Conservation (phyloP, 2,888 invertebrate species). For the Cabera pusaria region DNA sequence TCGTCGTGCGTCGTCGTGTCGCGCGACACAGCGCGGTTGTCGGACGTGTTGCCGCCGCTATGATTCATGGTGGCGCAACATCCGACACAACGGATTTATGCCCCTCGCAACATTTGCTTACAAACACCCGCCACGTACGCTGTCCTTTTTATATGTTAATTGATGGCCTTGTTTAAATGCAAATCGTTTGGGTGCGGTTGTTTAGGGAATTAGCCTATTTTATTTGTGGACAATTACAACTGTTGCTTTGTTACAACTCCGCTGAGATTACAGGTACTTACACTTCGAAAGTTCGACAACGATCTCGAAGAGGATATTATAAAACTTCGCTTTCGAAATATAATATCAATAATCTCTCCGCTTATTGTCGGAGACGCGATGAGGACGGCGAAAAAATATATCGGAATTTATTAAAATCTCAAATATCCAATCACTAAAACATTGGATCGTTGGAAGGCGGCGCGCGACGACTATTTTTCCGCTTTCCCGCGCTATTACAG, state of each 20-base stretch:
- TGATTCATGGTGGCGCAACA: slow-evolving; percentile 34
- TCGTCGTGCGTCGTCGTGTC: too few relatives aligned
- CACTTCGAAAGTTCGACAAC: too few relatives aligned
- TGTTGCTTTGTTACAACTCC: slow-evolving; percentile 14
- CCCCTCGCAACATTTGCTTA: slow-evolving; percentile 34
- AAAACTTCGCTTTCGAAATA: background rate
- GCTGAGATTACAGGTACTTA: slow-evolving; percentile 2
- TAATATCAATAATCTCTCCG: background rate
- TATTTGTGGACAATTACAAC: slow-evolving; percentile 10
- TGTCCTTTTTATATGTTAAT: slow-evolving; percentile 36
- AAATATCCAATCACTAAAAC: slow-evolving; percentile 21
- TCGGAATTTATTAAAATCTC: slow-evolving; percentile 18
- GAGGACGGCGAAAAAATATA: slow-evolving; percentile 4
- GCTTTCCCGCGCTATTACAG: slow-evolving; percentile 19
- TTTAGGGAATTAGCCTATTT: slow-evolving; percentile 13
- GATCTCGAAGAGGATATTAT: slow-evolving; percentile 4
- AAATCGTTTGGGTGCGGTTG: slow-evolving; percentile 27
- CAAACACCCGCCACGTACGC: slow-evolving; percentile 29
- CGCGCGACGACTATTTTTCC: slow-evolving; percentile 16
- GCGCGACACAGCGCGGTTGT: slow-evolving; percentile 7
- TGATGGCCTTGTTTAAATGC: slow-evolving; percentile 35
- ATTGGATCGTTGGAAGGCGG: slow-evolving; percentile 10
- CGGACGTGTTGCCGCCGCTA: slow-evolving; percentile 15
- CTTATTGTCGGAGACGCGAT: slow-evolving; percentile 1
- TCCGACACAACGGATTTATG: slow-evolving; percentile 42